These are phyloP conservation scores for Neotoma lepida DNA, from an alignment of 2,113 vertebrate genomes.

Conservation along the genomic window DNA sequence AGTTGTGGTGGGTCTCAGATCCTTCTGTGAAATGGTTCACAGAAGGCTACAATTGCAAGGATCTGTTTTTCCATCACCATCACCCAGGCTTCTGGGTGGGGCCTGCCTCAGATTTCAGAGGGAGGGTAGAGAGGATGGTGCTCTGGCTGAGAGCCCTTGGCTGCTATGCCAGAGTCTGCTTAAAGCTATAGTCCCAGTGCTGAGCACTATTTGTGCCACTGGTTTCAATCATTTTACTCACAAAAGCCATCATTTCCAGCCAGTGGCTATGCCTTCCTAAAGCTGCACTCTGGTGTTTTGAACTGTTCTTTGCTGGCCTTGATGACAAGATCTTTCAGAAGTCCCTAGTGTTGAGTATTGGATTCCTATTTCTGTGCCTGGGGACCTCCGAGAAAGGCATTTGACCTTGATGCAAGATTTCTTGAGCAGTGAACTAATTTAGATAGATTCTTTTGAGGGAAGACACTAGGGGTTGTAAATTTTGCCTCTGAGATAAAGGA, in stretches of 20 bases:
- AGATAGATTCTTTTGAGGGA: conserved; percentile 50
- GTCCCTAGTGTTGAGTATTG: conserved; percentile 1
- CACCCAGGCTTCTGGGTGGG: conserved; percentile 72
- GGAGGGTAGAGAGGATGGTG: conserved; percentile 69
- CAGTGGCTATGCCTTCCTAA: not conserved
- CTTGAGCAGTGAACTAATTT: conserved; percentile 32
- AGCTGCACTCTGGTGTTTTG: not conserved
- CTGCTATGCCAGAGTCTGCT: conserved; percentile 63
- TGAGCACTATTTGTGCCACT: not conserved
- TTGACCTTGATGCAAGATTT: conserved; percentile 40
- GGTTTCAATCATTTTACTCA: not conserved
- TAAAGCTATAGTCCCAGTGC: conserved; percentile 68
- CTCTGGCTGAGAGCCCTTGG: conserved; percentile 56
- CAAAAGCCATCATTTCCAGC: not conserved
- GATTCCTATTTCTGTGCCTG: conserved; percentile 36
- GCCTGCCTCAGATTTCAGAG: conserved; percentile 76
- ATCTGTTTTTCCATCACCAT: conserved; percentile 78
- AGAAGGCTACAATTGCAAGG: conserved; percentile 20
- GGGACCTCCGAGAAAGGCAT: conserved; percentile 27
- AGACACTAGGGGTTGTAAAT: not conserved
- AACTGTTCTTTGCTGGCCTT: conserved; percentile 11
- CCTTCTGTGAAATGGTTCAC: conserved; percentile 52
- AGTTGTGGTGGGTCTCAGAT: conserved; percentile 51
- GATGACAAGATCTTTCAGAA: conserved; percentile 23
- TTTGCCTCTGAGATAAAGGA: conserved; percentile 66